Conservation (phyloP, 2,797 vertebrate species). For the Bucorvus abyssinicus region DNA sequence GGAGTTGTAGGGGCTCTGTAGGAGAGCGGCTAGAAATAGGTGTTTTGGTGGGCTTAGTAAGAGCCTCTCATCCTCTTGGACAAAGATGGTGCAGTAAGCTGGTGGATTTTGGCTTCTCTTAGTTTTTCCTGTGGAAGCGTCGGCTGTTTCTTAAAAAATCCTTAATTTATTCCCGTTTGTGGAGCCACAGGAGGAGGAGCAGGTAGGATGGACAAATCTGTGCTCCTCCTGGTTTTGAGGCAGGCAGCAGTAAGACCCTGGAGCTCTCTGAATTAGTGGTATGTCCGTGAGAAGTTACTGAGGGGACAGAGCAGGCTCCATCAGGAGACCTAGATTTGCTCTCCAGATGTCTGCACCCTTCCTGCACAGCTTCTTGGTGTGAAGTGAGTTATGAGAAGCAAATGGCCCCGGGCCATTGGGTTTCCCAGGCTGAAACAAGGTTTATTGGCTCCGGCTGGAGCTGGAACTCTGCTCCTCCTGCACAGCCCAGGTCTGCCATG, state of each 20-base stretch:
- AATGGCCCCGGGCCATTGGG: not conserved
- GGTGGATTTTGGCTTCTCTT: not conserved
- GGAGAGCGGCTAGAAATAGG: not conserved
- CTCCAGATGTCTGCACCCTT: not conserved
- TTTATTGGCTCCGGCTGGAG: not conserved
- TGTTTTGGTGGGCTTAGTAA: not conserved
- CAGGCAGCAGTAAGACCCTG: not conserved
- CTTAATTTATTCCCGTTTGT: not conserved
- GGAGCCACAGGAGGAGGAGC: not conserved
- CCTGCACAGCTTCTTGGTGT: not conserved
- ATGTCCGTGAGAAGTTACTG: not conserved
- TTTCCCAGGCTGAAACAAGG: not conserved
- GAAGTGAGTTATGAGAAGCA: not conserved
- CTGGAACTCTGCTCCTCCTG: not conserved
- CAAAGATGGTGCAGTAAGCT: not conserved
- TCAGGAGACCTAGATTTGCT: not conserved
- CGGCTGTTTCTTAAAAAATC: not conserved
- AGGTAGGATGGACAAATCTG: not conserved
- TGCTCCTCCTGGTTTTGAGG: rapidly evolving
- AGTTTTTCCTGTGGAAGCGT: not conserved
- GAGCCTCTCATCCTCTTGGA: not conserved
- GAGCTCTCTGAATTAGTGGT: not conserved
- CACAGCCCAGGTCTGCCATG: not conserved
- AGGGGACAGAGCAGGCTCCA: not conserved
- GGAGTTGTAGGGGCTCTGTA: not conserved